Evolutionary conservation across 37 sponge, comb jelly and placozoan species (phyloP), one percentile per base, ranked within the genome.

Genomic region (Aphrocallistes beatrix): DNA sequence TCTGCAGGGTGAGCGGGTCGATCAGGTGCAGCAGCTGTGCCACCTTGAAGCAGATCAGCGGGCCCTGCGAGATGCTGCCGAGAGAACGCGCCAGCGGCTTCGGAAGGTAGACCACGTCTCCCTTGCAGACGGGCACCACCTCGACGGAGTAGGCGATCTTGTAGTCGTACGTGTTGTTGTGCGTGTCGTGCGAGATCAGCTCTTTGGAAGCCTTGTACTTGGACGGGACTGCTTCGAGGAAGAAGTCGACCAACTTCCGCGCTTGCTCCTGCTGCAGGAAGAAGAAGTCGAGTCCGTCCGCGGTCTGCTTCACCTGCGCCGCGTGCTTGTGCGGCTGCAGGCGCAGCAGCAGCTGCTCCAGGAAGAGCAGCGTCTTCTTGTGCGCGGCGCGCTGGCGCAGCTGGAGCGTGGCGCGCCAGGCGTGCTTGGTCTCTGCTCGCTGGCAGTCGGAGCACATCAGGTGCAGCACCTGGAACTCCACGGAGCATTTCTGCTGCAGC

Each of bases 381-480:
- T 95, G 96, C 1, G 16, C 49, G 19, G 94, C 96, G 90, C 93
- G 93, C 90, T 98, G 99, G 42, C 99, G 82, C 39, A 95, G 87
- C 88, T 98, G 99, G 0, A 95, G 92, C 34, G 93, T 93, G 37
- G 99, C 92, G 37, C 86, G 92, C 99, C 96, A 98, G 82, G 84
- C 90, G 51, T 93, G 91, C 23, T 90, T 75, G n/a, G 96, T 93
- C 85, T 98, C 91, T 37, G 91, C 91, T 0, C 91, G 86, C n/a
- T 93, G 92, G 60, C 99, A 98, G 39, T 91, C 94, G 30, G 90
- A 90, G 85, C 99, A 98, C 96, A 98, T 98, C 81, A 92, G 95
- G 51, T 91, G 39, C 82, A 93, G 92, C 19, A 98, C 96, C n/a
- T 89, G 69, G 82, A 87, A 98, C 84, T 98, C 99, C 47, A 98